Evolutionary conservation across 2,888 invertebrate species (phyloP).

Genomic region (Diarsia dahlii): DNA sequence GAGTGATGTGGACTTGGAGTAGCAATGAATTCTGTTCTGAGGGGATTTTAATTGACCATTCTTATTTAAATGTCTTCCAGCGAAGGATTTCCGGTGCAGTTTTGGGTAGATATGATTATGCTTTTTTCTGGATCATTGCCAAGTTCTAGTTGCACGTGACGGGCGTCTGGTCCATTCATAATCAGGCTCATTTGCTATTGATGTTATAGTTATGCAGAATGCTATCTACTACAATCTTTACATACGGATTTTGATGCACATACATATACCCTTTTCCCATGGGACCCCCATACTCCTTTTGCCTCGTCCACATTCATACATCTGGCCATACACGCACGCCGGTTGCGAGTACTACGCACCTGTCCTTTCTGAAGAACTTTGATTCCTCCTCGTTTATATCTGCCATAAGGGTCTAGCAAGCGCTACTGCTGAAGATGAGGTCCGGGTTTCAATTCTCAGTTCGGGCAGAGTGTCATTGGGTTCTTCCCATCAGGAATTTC

Average conservation of each 20-base stretch:
- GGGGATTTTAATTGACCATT: constrained; percentile 70
- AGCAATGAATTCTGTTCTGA: constrained; percentile 75
- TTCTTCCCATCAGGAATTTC: not conserved
- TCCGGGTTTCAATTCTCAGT: not conserved
- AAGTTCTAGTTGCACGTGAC: constrained; percentile 3
- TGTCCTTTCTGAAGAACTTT: not conserved
- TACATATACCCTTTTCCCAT: too few species aligned
- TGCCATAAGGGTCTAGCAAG: not conserved
- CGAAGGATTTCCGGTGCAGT: constrained; percentile 46
- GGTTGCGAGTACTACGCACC: too few species aligned
- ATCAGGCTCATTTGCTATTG: not conserved
- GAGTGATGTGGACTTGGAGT: constrained; percentile 74
- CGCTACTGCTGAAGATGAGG: not conserved
- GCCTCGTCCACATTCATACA: too few species aligned
- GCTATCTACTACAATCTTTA: not conserved
- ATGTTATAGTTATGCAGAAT: not conserved
- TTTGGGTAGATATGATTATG: constrained; percentile 29
- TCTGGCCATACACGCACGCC: too few species aligned
- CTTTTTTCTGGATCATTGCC: constrained; percentile 37
- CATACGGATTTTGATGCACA: too few species aligned
- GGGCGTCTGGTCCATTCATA: constrained; percentile 9
- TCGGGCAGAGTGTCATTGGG: not conserved
- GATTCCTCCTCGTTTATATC: not conserved
- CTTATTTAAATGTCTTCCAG: constrained; percentile 61
- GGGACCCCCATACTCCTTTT: too few species aligned